Conservation (phyloP, 2,797 vertebrate species). For the Xenopus petersii region DNA sequence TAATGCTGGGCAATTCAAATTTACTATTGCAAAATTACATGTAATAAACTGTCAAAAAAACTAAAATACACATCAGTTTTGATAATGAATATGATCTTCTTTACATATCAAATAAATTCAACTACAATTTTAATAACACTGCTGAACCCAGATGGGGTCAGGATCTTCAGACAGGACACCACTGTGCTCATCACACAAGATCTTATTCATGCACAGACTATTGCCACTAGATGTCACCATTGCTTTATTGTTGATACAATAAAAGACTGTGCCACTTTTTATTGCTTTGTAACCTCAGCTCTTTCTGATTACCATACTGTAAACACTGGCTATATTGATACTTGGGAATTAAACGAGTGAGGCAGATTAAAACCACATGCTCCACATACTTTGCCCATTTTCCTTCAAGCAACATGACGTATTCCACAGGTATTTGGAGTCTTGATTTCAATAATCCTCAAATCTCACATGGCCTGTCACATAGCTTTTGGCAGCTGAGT, state of each 20-base stretch:
- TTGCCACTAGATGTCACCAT: constrained; percentile 24
- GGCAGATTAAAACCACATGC: neutral
- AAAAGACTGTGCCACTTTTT: neutral
- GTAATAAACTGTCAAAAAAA: too few species aligned
- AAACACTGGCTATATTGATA: neutral
- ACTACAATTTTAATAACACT: too few species aligned
- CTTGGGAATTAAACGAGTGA: neutral
- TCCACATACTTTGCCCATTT: neutral
- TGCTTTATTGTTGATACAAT: neutral
- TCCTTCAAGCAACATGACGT: neutral
- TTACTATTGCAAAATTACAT: too few species aligned
- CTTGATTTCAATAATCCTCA: neutral
- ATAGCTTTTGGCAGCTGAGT: neutral
- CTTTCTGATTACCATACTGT: neutral
- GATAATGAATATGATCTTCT: too few species aligned
- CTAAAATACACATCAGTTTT: too few species aligned
- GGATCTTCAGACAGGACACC: too few species aligned
- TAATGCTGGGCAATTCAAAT: too few species aligned
- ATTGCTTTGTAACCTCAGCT: neutral
- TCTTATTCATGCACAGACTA: neutral
- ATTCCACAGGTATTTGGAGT: neutral
- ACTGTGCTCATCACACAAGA: too few species aligned
- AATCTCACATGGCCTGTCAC: neutral
- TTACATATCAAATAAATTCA: too few species aligned
- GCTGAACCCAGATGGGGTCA: too few species aligned